Evolutionary conservation across 2,888 invertebrate genomes (phyloP), one percentile per base, ranked within the genome.

Genomic region (Lycaena phlaeas): DNA sequence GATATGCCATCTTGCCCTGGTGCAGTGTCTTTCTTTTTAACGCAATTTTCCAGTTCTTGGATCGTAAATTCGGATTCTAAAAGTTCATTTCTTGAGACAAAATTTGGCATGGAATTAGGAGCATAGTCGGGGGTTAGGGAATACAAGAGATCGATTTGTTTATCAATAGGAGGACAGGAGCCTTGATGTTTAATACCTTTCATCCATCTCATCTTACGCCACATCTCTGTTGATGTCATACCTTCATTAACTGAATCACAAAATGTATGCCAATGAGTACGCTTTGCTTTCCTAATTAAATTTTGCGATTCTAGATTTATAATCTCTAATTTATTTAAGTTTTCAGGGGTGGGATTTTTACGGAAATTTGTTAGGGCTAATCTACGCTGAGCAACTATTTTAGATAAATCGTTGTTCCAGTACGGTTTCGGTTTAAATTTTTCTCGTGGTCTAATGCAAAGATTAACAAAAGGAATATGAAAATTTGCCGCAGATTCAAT

Each of bases 391-490:
- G 57, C 56, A 2, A 56, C 52, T 2, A 30, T 10, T 30, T 41
- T 36, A 1, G 57, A 56, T 2, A 57, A 18, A 0, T 26, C 14
- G 0, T 38, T 14, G 14, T 25, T 43, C 55, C 57, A 57, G 30
- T 54, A 57, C 0, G 31, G 14, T 38, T 53, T 53, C 1, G 53
- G 49, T 14, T 34, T 48, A 43, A 57, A 55, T 6, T 51, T 52
- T 5, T 17, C 38, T 4, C 2, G 10, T 2, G 45, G 42, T 10
- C 28, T 44, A n/a, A 4, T 2, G 28, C 37, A 39, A 7, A 17
- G 14, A 40, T 44, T 47, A 14, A 25, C 18, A 0, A 22, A 7
- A 0, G 52, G 53, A 2, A 52, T 47, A 41, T 9, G 10, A 2
- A 25, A n/a, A 12, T 49, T 29, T 0, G 48, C 48, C 4, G 51